These are phyloP conservation scores for Drosophila varians DNA, from an alignment of 1,140 invertebrate species.

Conservation along the genomic window DNA sequence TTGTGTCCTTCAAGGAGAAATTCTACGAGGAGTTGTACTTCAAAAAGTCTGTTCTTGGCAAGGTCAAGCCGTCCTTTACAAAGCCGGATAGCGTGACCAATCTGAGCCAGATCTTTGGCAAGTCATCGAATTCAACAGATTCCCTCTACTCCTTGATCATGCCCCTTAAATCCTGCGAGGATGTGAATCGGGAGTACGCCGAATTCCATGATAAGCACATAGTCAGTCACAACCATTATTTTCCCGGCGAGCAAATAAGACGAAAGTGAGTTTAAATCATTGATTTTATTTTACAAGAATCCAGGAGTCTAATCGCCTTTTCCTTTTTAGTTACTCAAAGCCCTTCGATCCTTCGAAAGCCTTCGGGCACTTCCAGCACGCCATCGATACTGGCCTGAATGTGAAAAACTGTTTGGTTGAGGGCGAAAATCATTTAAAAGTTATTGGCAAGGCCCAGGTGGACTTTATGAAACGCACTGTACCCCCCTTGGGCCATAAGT, in stretches of 20 bases:
- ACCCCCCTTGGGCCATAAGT: constrained; percentile 45
- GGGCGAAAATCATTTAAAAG: constrained; percentile 33
- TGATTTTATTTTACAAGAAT: no score
- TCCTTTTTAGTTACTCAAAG: constrained; percentile 40
- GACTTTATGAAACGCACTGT: constrained; percentile 64
- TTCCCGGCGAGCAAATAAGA: constrained; percentile 63
- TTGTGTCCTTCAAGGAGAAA: constrained; percentile 62
- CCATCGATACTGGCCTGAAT: constrained; percentile 32
- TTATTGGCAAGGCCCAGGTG: constrained; percentile 68
- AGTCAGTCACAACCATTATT: constrained; percentile 73
- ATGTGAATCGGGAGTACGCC: constrained; percentile 58
- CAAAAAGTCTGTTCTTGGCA: constrained; percentile 52
- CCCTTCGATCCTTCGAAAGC: constrained; percentile 30
- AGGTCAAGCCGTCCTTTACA: constrained; percentile 33
- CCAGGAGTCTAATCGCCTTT: background rate
- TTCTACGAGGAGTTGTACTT: constrained; percentile 70
- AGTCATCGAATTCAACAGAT: background rate
- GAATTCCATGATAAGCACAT: constrained; percentile 63
- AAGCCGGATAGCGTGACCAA: constrained; percentile 68
- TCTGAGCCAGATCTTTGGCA: constrained; percentile 57
- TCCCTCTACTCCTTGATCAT: constrained; percentile 51
- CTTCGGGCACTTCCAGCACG: constrained; percentile 18
- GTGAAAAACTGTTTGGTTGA: constrained; percentile 56
- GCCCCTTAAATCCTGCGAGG: constrained; percentile 46
- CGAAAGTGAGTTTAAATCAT: constrained; percentile 52